Evolutionary conservation across 2,113 vertebrate genomes (phyloP).

Genomic region (Brachirus orientalis): DNA sequence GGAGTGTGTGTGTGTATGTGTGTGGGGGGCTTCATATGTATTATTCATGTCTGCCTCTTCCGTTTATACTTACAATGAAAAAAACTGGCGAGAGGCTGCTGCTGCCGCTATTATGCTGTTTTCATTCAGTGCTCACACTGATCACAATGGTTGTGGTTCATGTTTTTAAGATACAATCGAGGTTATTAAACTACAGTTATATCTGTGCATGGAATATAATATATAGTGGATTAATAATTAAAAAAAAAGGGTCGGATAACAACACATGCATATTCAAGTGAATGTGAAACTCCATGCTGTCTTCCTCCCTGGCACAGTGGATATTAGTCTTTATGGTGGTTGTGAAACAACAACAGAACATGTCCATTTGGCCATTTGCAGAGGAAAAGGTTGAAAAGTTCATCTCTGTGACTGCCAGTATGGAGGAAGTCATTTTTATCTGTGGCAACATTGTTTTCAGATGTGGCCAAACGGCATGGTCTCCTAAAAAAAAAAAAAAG

Average conservation of each 20-base stretch:
- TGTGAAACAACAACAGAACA: slow-evolving; percentile 37
- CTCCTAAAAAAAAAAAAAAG: slow-evolving; percentile 50
- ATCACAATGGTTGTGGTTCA: neutral
- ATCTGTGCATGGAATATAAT: too few relatives aligned
- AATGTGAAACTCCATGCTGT: slow-evolving; percentile 5
- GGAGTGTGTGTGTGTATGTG: neutral
- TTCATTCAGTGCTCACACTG: neutral
- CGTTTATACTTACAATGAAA: slow-evolving; percentile 63
- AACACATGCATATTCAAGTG: neutral
- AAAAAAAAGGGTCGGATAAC: neutral
- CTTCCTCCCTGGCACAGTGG: neutral
- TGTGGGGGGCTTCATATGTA: slow-evolving; percentile 65
- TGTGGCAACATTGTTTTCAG: slow-evolving; percentile 71
- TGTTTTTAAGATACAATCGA: neutral
- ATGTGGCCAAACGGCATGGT: slow-evolving; percentile 70
- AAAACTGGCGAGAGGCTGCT: slow-evolving; percentile 15
- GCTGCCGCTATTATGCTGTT: slow-evolving; percentile 28
- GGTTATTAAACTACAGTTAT: too few relatives aligned
- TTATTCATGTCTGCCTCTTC: slow-evolving; percentile 74
- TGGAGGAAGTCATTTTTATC: slow-evolving; percentile 70
- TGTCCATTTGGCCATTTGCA: slow-evolving; percentile 43
- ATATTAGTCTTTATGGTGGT: slow-evolving; percentile 27
- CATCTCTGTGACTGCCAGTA: slow-evolving; percentile 33
- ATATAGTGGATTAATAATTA: too few relatives aligned
- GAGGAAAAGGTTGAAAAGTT: slow-evolving; percentile 44